phyloP scores from a whole-genome alignment of 2,888 invertebrate species.

The Mesorhabditis belari region DNA sequence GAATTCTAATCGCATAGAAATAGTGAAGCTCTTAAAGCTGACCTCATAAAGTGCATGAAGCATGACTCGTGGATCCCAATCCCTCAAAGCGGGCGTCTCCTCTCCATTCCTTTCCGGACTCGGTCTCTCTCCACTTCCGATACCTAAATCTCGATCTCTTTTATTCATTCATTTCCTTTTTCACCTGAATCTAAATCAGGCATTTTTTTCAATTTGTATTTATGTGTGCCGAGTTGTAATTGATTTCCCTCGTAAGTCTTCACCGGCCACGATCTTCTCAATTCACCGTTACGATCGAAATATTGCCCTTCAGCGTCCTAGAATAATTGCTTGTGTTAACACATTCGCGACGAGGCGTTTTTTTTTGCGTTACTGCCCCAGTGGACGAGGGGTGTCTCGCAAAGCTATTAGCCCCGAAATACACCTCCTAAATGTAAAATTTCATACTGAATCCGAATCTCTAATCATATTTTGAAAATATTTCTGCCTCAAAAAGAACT shows the following conservation, averaged over 20 bases:
- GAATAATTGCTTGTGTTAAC: too few species aligned
- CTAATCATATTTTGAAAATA: too few species aligned
- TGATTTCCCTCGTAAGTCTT: conserved; percentile 9
- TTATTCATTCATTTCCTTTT: neutral
- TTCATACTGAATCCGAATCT: too few species aligned
- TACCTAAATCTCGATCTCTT: conserved; percentile 7
- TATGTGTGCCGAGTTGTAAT: neutral
- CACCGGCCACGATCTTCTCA: conserved; percentile 8
- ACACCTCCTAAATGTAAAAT: too few species aligned
- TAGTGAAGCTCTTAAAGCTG: neutral
- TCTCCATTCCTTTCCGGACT: conserved; percentile 16
- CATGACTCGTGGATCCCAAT: conserved; percentile 31
- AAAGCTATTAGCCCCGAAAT: too few species aligned
- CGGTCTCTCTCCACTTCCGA: conserved; percentile 16
- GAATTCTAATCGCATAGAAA: neutral
- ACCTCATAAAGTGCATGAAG: conserved; percentile 32
- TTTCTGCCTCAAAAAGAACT: too few species aligned
- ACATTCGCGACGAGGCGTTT: too few species aligned
- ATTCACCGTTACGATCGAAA: neutral
- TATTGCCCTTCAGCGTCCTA: neutral
- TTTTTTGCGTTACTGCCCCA: too few species aligned
- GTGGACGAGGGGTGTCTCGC: neutral
- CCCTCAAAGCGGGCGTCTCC: conserved; percentile 21
- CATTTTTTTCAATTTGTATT: conserved; percentile 6
- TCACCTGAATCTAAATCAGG: neutral